Evolutionary conservation across 1,140 invertebrate genomes (phyloP).

Genomic region (Bombus fervidus): DNA sequence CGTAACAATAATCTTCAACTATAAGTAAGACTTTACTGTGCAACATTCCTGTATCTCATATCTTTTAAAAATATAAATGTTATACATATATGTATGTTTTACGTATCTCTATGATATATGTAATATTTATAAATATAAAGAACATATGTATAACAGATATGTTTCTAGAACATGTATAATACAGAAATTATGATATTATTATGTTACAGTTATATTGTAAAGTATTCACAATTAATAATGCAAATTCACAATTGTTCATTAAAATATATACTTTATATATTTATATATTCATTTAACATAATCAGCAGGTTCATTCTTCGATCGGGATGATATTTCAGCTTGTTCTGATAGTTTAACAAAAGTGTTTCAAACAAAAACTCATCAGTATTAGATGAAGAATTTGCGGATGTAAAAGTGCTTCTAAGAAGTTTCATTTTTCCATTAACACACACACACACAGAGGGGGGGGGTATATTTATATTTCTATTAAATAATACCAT

Average conservation of each 20-base stretch:
- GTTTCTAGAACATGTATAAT: neutral
- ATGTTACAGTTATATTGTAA: neutral
- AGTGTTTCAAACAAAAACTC: neutral
- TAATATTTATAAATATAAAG: neutral
- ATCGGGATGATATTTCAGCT: neutral
- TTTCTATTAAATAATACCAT: neutral
- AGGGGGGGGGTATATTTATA: too few species aligned
- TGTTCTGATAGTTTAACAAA: neutral
- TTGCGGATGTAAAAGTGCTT: neutral
- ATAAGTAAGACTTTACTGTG: neutral
- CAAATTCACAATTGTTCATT: neutral
- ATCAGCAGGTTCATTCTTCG: neutral
- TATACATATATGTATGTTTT: neutral
- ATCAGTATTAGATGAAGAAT: neutral
- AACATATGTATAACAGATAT: neutral
- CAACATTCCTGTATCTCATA: neutral
- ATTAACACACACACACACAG: neutral
- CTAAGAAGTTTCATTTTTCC: neutral
- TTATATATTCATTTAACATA: neutral
- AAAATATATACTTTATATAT: neutral
- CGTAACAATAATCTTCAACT: neutral
- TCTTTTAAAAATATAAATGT: neutral
- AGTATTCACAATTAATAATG: too few species aligned
- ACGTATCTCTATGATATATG: neutral
- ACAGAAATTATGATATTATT: neutral